Evolutionary conservation across 2,888 invertebrate species (phyloP).

Genomic region (Pandemis cinnamomeana): DNA sequence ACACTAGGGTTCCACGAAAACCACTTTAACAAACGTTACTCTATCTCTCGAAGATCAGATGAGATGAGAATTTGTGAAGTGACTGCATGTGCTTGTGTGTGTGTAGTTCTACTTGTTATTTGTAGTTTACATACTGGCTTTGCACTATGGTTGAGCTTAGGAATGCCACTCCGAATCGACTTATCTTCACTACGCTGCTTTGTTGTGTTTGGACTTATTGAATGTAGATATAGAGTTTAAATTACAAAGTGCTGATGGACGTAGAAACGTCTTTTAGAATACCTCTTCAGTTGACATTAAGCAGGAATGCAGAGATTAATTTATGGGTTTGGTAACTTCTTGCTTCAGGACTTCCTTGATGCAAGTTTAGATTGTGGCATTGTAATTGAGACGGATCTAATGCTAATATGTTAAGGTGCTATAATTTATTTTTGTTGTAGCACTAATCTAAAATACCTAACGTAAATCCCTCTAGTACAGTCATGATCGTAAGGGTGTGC

Average conservation of each 20-base stretch:
- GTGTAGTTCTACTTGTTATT: not conserved
- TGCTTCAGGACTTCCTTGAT: not conserved
- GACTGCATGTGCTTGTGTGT: not conserved
- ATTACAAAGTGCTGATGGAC: not conserved
- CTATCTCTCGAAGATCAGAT: not conserved
- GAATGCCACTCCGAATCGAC: not conserved
- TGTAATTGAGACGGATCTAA: not conserved
- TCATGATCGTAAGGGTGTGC: too few relatives aligned
- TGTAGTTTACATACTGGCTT: not conserved
- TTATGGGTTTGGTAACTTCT: conserved; percentile 1
- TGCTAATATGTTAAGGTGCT: not conserved
- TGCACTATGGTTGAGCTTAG: not conserved
- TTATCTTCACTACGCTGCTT: not conserved
- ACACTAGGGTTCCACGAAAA: too few relatives aligned
- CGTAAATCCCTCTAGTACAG: too few relatives aligned
- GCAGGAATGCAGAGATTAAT: conserved; percentile 7
- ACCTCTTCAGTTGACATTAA: not conserved
- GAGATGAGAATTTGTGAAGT: not conserved
- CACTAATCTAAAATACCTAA: too few relatives aligned
- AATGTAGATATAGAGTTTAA: not conserved
- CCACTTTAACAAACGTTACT: too few relatives aligned
- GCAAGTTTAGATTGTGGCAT: not conserved
- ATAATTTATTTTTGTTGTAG: not conserved
- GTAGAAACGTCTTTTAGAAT: not conserved
- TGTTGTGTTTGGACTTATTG: not conserved